Percentiles rank a stretch among this genome's conserved stretches.
These are phyloP conservation scores for Actenoides lindsayi DNA, from an alignment of 2,113 vertebrate species.

Conservation along the genomic window DNA sequence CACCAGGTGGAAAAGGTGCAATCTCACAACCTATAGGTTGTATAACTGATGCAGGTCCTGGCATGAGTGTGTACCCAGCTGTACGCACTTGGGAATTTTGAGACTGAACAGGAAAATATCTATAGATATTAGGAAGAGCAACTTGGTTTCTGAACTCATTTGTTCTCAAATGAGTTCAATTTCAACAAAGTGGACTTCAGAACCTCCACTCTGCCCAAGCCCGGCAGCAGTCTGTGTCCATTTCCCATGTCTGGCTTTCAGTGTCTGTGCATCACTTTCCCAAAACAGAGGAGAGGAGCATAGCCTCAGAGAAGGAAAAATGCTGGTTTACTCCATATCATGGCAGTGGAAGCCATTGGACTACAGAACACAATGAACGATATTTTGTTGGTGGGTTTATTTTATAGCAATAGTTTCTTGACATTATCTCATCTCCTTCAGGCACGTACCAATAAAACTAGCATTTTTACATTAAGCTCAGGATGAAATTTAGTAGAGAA, in stretches of 20 bases:
- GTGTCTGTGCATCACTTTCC: background rate
- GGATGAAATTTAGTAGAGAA: background rate
- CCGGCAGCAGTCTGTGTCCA: fast-evolving
- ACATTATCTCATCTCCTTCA: background rate
- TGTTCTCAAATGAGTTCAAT: background rate
- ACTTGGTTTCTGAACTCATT: background rate
- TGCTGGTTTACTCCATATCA: background rate
- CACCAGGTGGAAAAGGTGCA: background rate
- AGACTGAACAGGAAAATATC: background rate
- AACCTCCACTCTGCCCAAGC: background rate
- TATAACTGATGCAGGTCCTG: slow-evolving; percentile 1
- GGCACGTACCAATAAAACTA: background rate
- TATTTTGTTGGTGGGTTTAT: background rate
- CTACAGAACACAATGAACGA: background rate
- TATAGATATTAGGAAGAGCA: background rate
- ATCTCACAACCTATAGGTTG: background rate
- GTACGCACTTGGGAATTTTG: background rate
- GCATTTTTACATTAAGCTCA: background rate
- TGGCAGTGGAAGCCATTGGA: background rate
- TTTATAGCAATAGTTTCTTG: background rate
- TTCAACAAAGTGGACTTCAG: background rate
- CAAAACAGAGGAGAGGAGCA: background rate
- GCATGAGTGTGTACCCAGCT: background rate
- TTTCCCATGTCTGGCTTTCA: background rate
- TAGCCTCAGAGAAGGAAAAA: background rate